A percentile compares a stretch with the other conserved stretches of the same genome.
Conservation (phyloP, 2,113 vertebrate species). For the Turnix velox region DNA sequence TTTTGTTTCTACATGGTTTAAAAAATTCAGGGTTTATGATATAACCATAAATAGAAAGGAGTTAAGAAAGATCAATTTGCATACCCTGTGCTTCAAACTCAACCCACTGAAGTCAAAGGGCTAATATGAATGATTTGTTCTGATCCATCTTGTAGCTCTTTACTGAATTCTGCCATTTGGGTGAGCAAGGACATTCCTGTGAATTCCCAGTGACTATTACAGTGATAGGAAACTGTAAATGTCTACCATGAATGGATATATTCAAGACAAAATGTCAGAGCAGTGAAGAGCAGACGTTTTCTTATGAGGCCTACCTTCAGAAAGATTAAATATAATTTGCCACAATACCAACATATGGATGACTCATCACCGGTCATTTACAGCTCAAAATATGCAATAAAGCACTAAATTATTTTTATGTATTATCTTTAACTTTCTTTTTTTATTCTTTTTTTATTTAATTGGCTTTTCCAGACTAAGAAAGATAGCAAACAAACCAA, state of each 20-base stretch:
- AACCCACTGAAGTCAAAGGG: neutral
- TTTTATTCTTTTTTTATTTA: neutral
- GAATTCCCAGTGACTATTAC: neutral
- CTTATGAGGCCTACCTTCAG: neutral
- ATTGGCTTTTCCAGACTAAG: neutral
- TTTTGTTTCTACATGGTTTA: neutral
- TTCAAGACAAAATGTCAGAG: constrained; percentile 19
- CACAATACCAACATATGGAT: neutral
- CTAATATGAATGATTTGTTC: neutral
- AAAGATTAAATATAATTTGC: constrained; percentile 27
- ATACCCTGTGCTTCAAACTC: neutral
- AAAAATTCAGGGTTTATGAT: neutral
- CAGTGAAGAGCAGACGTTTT: neutral
- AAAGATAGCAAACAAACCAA: neutral
- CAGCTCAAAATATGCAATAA: neutral
- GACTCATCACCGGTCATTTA: neutral
- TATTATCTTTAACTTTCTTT: neutral
- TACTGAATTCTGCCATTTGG: neutral
- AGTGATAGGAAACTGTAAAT: neutral
- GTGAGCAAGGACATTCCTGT: neutral
- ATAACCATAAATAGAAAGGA: neutral
- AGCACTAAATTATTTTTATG: neutral
- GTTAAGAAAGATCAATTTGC: neutral
- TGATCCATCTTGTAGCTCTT: neutral
- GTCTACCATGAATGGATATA: constrained; percentile 23